These are phyloP conservation scores for Trochalopteron elliotii DNA, from an alignment of 2,113 vertebrate species.

Conservation along the genomic window DNA sequence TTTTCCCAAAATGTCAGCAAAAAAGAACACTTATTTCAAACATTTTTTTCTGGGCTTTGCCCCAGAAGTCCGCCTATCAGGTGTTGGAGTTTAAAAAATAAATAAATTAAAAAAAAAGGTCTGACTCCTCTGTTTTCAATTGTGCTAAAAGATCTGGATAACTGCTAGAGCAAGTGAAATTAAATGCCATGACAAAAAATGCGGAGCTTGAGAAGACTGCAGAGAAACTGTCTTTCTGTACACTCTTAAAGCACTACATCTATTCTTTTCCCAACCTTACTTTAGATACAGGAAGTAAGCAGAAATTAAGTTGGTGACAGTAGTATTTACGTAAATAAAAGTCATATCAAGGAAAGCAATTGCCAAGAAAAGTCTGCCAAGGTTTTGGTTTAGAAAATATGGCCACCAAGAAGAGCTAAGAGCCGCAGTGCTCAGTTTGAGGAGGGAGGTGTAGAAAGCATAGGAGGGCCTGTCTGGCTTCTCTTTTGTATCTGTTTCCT, in stretches of 20 bases:
- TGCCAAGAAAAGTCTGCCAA: background rate
- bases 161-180: background rate
- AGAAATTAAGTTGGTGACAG: background rate
- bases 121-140: background rate
- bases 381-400: background rate
- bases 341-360: background rate
- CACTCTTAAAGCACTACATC: background rate
- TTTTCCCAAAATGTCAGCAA: background rate
- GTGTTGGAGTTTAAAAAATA: rapidly evolving
- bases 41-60: background rate
- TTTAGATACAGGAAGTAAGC: background rate
- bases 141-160: background rate
- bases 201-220: background rate
- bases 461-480: background rate
- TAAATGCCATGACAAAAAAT: background rate
- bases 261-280: background rate
- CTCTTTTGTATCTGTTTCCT: background rate
- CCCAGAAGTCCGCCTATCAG: background rate
- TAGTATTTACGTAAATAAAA: background rate
- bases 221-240: background rate
- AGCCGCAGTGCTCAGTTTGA: background rate
- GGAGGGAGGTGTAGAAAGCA: background rate
- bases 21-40: background rate
- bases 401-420: background rate
- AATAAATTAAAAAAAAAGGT: too few relatives aligned